Conservation (phyloP, 2,888 invertebrate genomes). For the Callyntrura guangdongensis region DNA sequence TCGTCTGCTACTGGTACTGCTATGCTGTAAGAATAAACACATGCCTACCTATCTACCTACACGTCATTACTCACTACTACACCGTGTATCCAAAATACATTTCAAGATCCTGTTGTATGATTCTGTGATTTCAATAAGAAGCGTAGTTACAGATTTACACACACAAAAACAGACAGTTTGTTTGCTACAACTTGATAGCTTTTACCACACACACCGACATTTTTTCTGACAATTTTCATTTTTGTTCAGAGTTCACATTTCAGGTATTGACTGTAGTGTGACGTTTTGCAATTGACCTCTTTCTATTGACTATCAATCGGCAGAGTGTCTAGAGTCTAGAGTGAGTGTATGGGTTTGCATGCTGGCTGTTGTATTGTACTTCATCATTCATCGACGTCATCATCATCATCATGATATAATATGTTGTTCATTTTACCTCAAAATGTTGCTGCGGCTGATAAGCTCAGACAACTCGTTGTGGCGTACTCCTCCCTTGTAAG, state of each 20-base stretch:
- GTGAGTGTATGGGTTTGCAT: too few relatives aligned
- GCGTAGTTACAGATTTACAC: background rate
- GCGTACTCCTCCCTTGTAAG: background rate
- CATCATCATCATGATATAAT: background rate
- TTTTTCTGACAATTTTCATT: background rate
- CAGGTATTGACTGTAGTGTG: too few relatives aligned
- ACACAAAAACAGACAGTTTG: too few relatives aligned
- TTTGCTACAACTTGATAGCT: background rate
- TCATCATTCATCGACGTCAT: background rate
- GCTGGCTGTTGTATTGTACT: background rate
- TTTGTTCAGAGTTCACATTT: too few relatives aligned
- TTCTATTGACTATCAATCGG: too few relatives aligned
- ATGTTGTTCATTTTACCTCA: background rate
- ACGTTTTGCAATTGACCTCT: too few relatives aligned
- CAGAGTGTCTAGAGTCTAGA: too few relatives aligned
- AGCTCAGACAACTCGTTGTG: too few relatives aligned
- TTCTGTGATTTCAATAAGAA: background rate
- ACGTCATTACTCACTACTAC: background rate
- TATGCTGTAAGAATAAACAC: too few relatives aligned
- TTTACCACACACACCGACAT: background rate
- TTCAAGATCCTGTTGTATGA: constrained; percentile 31
- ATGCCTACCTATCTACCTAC: too few relatives aligned
- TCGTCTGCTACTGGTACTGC: too few relatives aligned
- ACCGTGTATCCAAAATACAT: background rate
- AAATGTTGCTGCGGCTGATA: too few relatives aligned